phyloP scores from a whole-genome alignment of 2,113 vertebrate genomes.

The Chelonoidis abingdonii region DNA sequence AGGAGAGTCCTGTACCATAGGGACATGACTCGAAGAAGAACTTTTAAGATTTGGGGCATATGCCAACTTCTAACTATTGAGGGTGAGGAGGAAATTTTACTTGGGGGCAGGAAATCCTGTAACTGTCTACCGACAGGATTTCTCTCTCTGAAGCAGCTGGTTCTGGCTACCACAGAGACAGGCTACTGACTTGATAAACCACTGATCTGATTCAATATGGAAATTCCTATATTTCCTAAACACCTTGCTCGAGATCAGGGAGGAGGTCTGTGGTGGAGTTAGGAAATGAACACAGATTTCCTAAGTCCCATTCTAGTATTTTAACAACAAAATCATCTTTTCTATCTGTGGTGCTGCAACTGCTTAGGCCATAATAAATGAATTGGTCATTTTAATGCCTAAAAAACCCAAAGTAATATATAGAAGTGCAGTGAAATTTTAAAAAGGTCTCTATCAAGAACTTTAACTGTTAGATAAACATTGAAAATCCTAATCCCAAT shows the following conservation, averaged over 20 bases:
- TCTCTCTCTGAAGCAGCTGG: not conserved
- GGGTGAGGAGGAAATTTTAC: not conserved
- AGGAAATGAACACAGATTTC: not conserved
- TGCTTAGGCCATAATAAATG: not conserved
- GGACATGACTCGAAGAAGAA: no score
- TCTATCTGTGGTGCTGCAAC: not conserved
- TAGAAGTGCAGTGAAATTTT: not conserved
- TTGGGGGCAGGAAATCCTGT: not conserved
- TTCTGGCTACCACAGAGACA: not conserved
- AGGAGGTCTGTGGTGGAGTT: not conserved
- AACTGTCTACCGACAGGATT: not conserved
- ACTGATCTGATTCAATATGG: not conserved
- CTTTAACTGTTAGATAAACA: not conserved
- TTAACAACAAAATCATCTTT: not conserved
- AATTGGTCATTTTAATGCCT: not conserved
- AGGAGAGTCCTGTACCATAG: no score
- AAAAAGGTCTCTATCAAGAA: not conserved
- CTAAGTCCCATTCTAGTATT: not conserved
- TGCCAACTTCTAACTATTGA: no score
- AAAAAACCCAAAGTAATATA: not conserved
- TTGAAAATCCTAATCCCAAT: not conserved
- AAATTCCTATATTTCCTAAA: not conserved
- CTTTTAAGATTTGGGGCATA: no score
- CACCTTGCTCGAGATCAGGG: not conserved
- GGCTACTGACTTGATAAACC: not conserved